Conservation (phyloP, 2,113 vertebrate species). For the Equus quagga region DNA sequence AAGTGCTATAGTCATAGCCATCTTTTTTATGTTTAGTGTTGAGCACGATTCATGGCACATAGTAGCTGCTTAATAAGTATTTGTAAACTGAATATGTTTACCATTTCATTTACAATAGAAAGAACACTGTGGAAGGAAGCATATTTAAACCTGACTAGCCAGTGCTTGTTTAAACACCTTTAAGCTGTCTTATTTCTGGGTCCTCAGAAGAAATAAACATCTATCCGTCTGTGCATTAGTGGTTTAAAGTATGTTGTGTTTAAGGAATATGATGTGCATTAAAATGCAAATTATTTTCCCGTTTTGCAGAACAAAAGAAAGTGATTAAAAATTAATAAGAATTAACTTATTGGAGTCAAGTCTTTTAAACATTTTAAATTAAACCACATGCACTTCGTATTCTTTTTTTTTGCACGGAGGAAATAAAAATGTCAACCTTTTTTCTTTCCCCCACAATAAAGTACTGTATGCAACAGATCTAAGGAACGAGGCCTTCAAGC, state of each 20-base stretch:
- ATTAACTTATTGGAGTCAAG: not conserved
- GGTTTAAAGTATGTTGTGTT: conserved; percentile 25
- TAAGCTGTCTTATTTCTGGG: conserved; percentile 64
- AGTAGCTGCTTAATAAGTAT: conserved; percentile 25
- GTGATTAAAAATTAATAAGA: conserved; percentile 14
- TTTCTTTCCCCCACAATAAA: not conserved
- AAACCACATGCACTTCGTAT: not conserved
- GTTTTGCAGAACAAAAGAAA: not conserved
- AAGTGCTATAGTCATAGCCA: not conserved
- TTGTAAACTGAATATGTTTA: not conserved
- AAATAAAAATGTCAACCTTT: not conserved
- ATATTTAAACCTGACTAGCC: not conserved
- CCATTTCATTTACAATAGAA: not conserved
- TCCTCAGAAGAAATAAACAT: conserved; percentile 67
- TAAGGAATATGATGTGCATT: conserved; percentile 43
- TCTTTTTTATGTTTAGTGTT: not conserved
- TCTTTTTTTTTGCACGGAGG: not conserved
- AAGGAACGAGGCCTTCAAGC: not conserved
- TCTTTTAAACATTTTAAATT: conserved; percentile 3
- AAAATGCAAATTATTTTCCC: conserved; percentile 62
- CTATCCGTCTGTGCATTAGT: conserved; percentile 66
- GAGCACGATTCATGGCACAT: not conserved
- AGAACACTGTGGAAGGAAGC: conserved; percentile 27
- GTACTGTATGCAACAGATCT: not conserved
- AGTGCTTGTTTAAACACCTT: conserved; percentile 55